Evolutionary conservation across 2,113 vertebrate species (phyloP), one percentile per base, ranked within the genome.

Genomic region (Chunga burmeisteri): DNA sequence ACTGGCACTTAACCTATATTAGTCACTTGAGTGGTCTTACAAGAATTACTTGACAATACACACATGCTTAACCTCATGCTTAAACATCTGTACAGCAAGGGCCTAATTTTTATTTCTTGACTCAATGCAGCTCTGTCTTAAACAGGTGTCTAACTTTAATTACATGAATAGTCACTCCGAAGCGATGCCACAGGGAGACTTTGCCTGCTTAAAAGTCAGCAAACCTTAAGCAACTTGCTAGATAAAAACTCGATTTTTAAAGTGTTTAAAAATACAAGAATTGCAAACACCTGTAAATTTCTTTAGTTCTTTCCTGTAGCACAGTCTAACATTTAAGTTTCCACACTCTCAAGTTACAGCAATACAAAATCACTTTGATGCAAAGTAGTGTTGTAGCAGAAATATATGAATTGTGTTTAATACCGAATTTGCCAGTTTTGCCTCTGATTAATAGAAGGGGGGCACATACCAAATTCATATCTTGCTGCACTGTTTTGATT

Each of bases 141-240:
- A 86, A 17, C 81, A 94, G 81, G 70, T 93, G 77, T n/a, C 89
- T 87, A 32, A 18, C 44, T 92, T 90, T 73, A 78, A 93, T 83
- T 44, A 52, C 66, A 70, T 5, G 3, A 81, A 71, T 1, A 52
- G 56, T 32, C 40, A 26, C 22, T 49, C 72, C 17, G 52, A 27
- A 92, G 65, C 11, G 80, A 58, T 72, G 61, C 81, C 85, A 93
- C 58, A 10, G 70, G 49, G 73, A 89, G 49, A 11, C 27, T 49
- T 15, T 0, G 3, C 27, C 63, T 68, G 53, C 87, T 70, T 47
- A 58, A 52, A 90, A 86, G 59, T 63, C 67, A 86, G 53, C 49
- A 68, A 40, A 65, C 11, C 26, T 73, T 27, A 10, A 66, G 66
- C 16, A 70, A 27, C 32, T 34, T 7, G 1, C n/a, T 32, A 32